Conservation (phyloP, 2,113 vertebrate genomes). For the human (Homo sapiens) region DNA sequence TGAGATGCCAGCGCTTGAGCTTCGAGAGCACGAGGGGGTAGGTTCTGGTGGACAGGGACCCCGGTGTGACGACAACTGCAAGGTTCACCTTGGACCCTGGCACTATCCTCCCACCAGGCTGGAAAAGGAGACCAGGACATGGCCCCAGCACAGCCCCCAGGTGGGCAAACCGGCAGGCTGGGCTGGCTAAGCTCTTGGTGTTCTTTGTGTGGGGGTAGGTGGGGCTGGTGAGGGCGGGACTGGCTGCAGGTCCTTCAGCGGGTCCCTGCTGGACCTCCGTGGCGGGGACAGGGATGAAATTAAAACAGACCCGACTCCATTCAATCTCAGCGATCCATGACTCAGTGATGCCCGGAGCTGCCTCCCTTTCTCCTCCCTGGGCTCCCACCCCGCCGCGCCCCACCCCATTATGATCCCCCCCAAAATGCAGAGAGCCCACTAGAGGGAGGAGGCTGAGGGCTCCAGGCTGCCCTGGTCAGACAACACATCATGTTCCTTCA, state of each 20-base stretch:
- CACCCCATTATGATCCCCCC: too few species aligned
- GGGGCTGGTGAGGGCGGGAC: background rate
- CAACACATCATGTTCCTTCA: background rate
- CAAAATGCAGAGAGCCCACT: background rate
- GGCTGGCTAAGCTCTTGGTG: background rate
- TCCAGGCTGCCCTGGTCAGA: background rate
- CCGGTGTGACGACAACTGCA: too few species aligned
- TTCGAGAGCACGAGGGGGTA: background rate
- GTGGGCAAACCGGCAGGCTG: background rate
- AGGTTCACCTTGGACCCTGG: background rate
- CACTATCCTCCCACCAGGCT: background rate
- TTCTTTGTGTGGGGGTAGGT: background rate
- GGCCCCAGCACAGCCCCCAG: background rate
- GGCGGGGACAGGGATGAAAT: too few species aligned
- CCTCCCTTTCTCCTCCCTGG: background rate
- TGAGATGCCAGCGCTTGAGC: background rate
- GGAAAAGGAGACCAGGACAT: background rate
- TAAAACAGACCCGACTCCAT: background rate
- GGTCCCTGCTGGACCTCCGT: background rate
- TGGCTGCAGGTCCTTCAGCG: background rate
- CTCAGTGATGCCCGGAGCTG: background rate
- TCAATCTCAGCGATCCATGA: too few species aligned
- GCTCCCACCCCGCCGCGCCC: background rate
- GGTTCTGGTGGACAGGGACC: background rate
- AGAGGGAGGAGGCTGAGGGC: background rate